Percentiles rank a stretch among this genome's conserved stretches.
These are phyloP conservation scores for Oncorhynchus nerka DNA, from an alignment of 2,113 vertebrate species.

Conservation along the genomic window DNA sequence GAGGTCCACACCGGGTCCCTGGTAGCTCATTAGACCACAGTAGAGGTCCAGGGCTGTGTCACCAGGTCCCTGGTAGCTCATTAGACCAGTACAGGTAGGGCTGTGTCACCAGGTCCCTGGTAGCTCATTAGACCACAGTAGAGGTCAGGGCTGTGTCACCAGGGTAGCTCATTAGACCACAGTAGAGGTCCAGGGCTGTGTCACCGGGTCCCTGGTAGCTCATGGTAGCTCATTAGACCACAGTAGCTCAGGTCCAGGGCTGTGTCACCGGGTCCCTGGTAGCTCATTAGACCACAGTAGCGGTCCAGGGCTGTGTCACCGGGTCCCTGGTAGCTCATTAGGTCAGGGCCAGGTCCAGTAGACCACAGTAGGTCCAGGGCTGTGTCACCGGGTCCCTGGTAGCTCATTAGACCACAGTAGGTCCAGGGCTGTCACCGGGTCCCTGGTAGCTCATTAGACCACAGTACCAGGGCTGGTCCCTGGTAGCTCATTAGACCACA, in stretches of 20 bases:
- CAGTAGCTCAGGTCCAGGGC: background rate
- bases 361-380: slow-evolving; percentile 5
- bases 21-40: background rate
- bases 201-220: slow-evolving; percentile 35
- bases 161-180: background rate
- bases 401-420: no score
- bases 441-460: slow-evolving; percentile 6
- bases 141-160: slow-evolving; percentile 23
- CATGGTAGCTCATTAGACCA: no score
- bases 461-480: slow-evolving; percentile 15
- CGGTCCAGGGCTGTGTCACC: slow-evolving; percentile 24
- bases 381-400: slow-evolving; percentile 39
- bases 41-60: slow-evolving; percentile 12
- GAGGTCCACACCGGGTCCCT: slow-evolving; percentile 29
- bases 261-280: slow-evolving; percentile 39
- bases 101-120: background rate
- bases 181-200: background rate
- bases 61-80: slow-evolving; percentile 27
- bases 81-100: no score
- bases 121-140: slow-evolving; percentile 35
- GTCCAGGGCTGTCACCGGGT: slow-evolving; percentile 29
- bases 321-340: slow-evolving; percentile 48
- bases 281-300: no score
- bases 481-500: background rate
- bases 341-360: no score